Evolutionary conservation across 2,888 invertebrate species (phyloP).

Genomic region (Lepas anatifera): DNA sequence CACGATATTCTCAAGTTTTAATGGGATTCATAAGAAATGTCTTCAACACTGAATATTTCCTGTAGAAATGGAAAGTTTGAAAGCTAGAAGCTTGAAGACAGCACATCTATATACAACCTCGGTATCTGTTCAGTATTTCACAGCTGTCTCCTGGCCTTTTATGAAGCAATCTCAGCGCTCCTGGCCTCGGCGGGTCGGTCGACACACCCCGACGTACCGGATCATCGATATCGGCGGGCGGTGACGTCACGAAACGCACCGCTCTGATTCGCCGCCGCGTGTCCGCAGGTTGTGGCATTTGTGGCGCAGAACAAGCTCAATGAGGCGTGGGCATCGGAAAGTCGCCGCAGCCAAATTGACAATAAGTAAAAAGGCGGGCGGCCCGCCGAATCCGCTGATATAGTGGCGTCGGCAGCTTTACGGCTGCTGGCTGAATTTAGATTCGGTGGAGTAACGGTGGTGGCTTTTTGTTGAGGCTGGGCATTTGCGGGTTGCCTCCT

Average conservation of each 20-base stretch:
- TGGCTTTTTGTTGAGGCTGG: neutral
- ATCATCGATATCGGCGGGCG: neutral
- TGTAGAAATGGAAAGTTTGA: too few species aligned
- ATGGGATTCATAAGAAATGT: too few species aligned
- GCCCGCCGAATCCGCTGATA: neutral
- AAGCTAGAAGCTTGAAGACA: too few species aligned
- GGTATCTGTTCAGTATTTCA: too few species aligned
- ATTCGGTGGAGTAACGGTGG: neutral
- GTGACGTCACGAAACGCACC: neutral
- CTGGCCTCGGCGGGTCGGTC: too few species aligned
- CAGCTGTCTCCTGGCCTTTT: too few species aligned
- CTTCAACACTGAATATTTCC: too few species aligned
- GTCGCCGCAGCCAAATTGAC: neutral
- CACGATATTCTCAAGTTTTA: too few species aligned
- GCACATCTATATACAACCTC: too few species aligned
- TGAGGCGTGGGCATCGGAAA: slow-evolving; percentile 3
- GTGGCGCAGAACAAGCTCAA: neutral
- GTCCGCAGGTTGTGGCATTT: neutral
- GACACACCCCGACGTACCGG: too few species aligned
- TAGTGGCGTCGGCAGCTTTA: slow-evolving; percentile 2
- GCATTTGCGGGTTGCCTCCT: neutral
- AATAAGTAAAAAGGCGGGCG: neutral
- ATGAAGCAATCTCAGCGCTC: too few species aligned
- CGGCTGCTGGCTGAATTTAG: neutral
- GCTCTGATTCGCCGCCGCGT: neutral